Percentiles rank a stretch among this genome's conserved stretches.
phyloP scores from a whole-genome alignment of 2,797 vertebrate species.

The Cirrhinus mrigala region DNA sequence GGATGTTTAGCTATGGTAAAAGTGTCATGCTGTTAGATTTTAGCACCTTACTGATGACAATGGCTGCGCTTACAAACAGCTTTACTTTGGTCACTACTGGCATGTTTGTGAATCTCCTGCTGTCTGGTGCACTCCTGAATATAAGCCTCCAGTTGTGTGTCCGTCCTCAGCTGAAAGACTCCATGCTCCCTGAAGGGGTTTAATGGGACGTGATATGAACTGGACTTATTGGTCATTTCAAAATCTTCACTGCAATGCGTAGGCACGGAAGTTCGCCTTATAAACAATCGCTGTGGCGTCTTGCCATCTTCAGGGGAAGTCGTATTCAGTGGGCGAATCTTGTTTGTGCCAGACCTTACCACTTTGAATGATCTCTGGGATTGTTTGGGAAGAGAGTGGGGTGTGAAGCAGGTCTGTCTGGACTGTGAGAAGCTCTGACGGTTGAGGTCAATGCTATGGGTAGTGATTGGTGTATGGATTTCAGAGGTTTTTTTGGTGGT shows the following conservation, averaged over 20 bases:
- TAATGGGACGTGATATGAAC: conserved; percentile 18
- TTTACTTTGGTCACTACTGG: conserved; percentile 62
- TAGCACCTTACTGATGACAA: conserved; percentile 67
- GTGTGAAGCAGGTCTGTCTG: not conserved
- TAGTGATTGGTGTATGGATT: conserved; percentile 34
- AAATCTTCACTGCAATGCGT: conserved; percentile 14
- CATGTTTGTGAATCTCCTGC: conserved; percentile 50
- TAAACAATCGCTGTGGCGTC: conserved; percentile 31
- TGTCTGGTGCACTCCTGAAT: conserved; percentile 60
- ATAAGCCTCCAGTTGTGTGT: conserved; percentile 67
- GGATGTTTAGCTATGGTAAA: not conserved
- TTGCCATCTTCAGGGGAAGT: conserved; percentile 53
- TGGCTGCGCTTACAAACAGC: conserved; percentile 71
- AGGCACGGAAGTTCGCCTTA: not conserved
- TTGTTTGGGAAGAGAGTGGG: conserved; percentile 5
- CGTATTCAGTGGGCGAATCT: conserved; percentile 35
- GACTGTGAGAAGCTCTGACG: conserved; percentile 16
- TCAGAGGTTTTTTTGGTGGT: conserved; percentile 9
- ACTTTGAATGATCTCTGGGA: conserved; percentile 6
- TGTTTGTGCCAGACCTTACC: not conserved
- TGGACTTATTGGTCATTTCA: not conserved
- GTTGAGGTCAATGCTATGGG: not conserved
- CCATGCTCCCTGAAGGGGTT: conserved; percentile 65
- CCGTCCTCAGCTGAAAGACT: conserved; percentile 73
- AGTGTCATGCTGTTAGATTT: conserved; percentile 68